phyloP scores from a whole-genome alignment of 2,797 vertebrate genomes.

The Pempheris klunzingeri region DNA sequence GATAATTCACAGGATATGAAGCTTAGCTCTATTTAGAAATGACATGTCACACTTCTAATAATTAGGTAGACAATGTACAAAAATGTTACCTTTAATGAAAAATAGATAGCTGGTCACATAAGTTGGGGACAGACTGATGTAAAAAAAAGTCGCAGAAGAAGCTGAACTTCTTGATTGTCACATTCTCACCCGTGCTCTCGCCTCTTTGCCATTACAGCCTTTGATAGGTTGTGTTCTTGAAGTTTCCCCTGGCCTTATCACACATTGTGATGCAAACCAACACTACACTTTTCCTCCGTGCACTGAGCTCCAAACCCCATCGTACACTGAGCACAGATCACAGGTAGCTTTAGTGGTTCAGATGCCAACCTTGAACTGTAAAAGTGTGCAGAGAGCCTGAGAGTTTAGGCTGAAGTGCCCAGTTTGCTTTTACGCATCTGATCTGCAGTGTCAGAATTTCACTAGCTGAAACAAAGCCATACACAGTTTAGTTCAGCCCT shows the following conservation, averaged over 20 bases:
- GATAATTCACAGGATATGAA: neutral
- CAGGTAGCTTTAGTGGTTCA: neutral
- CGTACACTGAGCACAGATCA: neutral
- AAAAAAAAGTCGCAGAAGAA: neutral
- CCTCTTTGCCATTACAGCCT: neutral
- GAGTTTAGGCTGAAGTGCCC: neutral
- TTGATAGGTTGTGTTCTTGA: neutral
- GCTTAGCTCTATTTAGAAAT: neutral
- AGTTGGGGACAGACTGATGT: neutral
- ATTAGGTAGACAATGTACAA: neutral
- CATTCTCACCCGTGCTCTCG: neutral
- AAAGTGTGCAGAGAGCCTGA: neutral
- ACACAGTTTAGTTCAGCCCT: neutral
- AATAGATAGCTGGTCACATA: neutral
- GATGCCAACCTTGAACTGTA: neutral
- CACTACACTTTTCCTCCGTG: neutral
- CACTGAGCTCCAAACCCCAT: neutral
- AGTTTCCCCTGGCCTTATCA: neutral
- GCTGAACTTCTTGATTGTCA: neutral
- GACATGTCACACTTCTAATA: neutral
- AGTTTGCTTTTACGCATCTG: neutral
- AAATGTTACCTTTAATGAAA: neutral
- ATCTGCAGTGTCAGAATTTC: neutral
- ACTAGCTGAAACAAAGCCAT: constrained; percentile 6
- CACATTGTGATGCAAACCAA: neutral